Conservation (phyloP, 2,888 invertebrate genomes). For the Abscondita cerata region DNA sequence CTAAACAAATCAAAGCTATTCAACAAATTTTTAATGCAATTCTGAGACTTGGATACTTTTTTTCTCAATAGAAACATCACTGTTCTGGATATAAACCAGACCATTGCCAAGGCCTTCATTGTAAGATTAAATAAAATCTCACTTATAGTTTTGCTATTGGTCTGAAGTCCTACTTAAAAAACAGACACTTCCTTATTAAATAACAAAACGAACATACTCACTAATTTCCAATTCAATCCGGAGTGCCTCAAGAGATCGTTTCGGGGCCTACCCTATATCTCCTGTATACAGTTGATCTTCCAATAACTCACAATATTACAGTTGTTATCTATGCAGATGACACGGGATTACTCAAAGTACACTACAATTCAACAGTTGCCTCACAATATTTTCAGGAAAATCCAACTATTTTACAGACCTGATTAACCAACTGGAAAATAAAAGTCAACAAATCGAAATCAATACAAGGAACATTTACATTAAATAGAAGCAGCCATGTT, state of each 20-base stretch:
- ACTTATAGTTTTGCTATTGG: background rate
- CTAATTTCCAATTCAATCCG: slow-evolving; percentile 2
- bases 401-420: background rate
- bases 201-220: background rate
- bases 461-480: background rate
- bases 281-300: slow-evolving; percentile 2
- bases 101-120: background rate
- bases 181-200: slow-evolving; percentile 6
- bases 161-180: background rate
- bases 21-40: slow-evolving; percentile 6
- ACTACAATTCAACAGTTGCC: background rate
- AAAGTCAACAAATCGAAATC: slow-evolving; percentile 4
- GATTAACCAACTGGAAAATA: slow-evolving; percentile 8
- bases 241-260: background rate
- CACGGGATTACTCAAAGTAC: background rate
- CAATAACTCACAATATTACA: slow-evolving; percentile 2
- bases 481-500: too few relatives aligned
- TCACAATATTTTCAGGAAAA: slow-evolving; percentile 1
- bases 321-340: slow-evolving; percentile 5
- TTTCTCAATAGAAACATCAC: background rate
- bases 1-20: background rate
- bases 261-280: background rate
- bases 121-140: background rate
- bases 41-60: background rate
- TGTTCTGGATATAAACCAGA: background rate